Percentiles rank a stretch among this genome's conserved stretches.
Conservation (phyloP, 1,140 invertebrate species). For the Ylistrum balloti region DNA sequence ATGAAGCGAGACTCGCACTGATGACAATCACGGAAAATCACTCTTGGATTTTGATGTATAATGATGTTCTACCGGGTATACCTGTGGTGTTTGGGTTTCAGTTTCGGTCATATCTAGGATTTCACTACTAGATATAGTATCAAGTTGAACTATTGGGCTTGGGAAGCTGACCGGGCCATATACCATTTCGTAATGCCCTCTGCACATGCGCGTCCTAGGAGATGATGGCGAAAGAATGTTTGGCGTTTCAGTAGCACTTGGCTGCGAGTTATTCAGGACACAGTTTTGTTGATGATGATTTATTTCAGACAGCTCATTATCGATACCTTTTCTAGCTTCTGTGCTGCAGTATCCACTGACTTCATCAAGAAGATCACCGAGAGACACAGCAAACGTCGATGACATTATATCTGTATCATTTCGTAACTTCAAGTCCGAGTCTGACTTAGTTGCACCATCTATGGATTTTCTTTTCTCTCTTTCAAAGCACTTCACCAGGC, state of each 20-base stretch:
- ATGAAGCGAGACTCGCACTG: too few species aligned
- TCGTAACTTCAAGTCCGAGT: not conserved
- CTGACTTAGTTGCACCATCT: not conserved
- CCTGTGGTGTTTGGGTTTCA: not conserved
- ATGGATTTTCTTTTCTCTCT: not conserved
- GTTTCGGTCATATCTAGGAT: not conserved
- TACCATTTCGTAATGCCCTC: constrained; percentile 21
- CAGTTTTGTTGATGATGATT: not conserved
- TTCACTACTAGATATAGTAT: not conserved
- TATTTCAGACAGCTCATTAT: not conserved
- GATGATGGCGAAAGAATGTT: not conserved
- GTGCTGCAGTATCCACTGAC: not conserved
- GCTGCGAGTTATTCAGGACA: not conserved
- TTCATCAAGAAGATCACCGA: not conserved
- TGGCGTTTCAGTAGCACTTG: not conserved
- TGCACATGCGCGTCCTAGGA: constrained; percentile 11
- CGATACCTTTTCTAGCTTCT: not conserved
- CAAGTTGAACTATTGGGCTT: not conserved
- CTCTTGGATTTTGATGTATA: not conserved
- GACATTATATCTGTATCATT: not conserved
- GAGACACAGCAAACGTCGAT: not conserved
- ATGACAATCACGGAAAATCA: not conserved
- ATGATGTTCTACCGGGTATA: not conserved
- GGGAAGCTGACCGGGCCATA: not conserved
- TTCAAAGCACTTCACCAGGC: not conserved